Conservation (phyloP, 2,888 invertebrate genomes). For the Pherbina coryleti region DNA sequence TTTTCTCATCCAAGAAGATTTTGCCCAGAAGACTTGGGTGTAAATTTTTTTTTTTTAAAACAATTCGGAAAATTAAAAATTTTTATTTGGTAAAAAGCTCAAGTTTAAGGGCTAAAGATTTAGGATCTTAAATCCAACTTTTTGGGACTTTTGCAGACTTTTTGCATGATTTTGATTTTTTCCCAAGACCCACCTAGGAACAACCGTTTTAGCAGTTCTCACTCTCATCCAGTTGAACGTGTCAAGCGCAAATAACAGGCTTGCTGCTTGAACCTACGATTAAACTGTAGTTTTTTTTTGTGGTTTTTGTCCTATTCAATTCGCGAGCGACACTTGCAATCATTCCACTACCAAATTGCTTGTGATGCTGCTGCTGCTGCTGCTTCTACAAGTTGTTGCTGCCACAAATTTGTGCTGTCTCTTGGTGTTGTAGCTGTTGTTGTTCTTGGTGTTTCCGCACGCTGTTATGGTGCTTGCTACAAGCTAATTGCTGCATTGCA, state of each 20-base stretch:
- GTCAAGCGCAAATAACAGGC: constrained; percentile 1
- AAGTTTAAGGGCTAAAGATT: too few relatives aligned
- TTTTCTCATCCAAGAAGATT: too few relatives aligned
- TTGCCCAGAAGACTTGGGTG: too few relatives aligned
- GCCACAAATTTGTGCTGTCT: constrained; percentile 2
- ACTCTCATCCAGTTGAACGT: neutral
- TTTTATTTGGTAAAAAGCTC: too few relatives aligned
- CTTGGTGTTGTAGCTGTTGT: constrained; percentile 2
- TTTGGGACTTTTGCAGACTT: too few relatives aligned
- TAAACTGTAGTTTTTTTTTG: neutral
- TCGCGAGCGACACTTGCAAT: constrained; percentile 18
- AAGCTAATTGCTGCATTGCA: constrained; percentile 38
- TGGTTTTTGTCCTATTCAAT: neutral
- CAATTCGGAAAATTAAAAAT: too few relatives aligned
- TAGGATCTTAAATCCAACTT: too few relatives aligned
- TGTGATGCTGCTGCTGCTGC: constrained; percentile 7
- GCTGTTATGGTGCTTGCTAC: constrained; percentile 25
- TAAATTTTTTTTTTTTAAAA: too few relatives aligned
- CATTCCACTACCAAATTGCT: constrained; percentile 5
- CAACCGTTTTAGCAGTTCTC: neutral
- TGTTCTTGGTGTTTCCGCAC: constrained; percentile 15
- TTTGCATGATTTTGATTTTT: too few relatives aligned
- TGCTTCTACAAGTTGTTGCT: neutral
- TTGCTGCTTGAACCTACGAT: neutral
- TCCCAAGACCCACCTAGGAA: neutral